These are phyloP conservation scores for Conistra vaccinii DNA, from an alignment of 2,888 invertebrate species.

Conservation along the genomic window DNA sequence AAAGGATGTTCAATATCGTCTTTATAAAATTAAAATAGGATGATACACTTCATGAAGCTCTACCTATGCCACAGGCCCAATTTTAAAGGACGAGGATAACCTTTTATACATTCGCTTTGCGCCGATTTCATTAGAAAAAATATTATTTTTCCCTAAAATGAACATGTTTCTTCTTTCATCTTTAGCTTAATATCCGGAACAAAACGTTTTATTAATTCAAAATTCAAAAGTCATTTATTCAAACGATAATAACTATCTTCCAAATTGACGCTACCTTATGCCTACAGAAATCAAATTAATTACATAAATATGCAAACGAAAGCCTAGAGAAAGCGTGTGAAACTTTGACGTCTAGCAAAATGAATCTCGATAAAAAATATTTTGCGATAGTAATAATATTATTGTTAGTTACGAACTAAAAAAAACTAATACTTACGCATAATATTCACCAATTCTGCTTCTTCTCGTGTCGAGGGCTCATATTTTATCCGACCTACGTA, in stretches of 20 bases:
- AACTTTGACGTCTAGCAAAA: constrained; percentile 17
- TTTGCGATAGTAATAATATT: neutral
- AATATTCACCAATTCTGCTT: neutral
- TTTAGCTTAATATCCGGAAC: no score
- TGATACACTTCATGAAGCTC: neutral
- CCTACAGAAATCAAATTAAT: constrained; percentile 34
- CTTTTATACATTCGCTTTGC: neutral
- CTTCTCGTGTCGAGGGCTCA: neutral
- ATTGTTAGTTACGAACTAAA: no score
- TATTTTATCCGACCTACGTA: neutral
- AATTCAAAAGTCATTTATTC: no score
- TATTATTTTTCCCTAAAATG: neutral
- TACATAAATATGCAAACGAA: constrained; percentile 37
- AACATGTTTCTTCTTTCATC: neutral
- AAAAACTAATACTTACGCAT: constrained; percentile 5
- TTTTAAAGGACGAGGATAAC: neutral
- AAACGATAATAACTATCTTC: neutral
- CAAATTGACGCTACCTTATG: constrained; percentile 12
- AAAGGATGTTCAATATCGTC: neutral
- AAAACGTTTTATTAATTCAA: no score
- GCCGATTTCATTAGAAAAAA: neutral
- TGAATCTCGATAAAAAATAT: constrained; percentile 18
- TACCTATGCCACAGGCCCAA: neutral
- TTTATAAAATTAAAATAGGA: neutral
- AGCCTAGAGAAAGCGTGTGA: constrained; percentile 58